phyloP scores from a whole-genome alignment of 2,888 invertebrate species.

The Sipunculus nudus region DNA sequence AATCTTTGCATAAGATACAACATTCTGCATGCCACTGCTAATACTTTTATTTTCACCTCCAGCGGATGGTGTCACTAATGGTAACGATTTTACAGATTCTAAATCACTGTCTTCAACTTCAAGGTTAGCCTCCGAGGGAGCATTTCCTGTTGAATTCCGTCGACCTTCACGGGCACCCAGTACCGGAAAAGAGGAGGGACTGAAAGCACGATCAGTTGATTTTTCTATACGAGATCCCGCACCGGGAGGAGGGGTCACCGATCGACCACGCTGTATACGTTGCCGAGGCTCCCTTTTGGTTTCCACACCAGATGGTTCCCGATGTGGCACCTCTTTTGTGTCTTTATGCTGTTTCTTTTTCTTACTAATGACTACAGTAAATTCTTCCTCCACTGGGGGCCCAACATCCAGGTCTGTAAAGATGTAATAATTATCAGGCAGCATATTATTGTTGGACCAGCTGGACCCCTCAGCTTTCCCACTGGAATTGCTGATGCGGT shows the following conservation, averaged over 20 bases:
- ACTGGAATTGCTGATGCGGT: too few species aligned
- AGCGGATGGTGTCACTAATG: conserved; percentile 43
- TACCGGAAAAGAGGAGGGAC: conserved; percentile 58
- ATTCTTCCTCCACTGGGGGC: conserved; percentile 45
- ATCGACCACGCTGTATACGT: conserved; percentile 8
- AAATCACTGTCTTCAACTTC: conserved; percentile 51
- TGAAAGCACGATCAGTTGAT: conserved; percentile 45
- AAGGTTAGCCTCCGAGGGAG: conserved; percentile 2
- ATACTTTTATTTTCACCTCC: not conserved
- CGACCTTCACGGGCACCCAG: conserved; percentile 34
- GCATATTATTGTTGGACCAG: too few species aligned
- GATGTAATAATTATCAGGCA: conserved; percentile 36
- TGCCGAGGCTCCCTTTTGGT: not conserved
- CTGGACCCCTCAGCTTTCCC: too few species aligned
- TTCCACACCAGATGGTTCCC: not conserved
- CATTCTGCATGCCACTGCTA: conserved; percentile 37
- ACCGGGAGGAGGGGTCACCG: conserved; percentile 29
- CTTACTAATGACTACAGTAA: conserved; percentile 48
- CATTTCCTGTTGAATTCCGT: conserved; percentile 42
- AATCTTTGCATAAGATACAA: conserved; percentile 56
- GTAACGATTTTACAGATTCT: conserved; percentile 59
- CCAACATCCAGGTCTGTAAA: conserved; percentile 51
- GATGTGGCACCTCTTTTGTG: not conserved
- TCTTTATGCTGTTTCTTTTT: conserved; percentile 43
- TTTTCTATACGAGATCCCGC: not conserved